Evolutionary conservation across 2,888 invertebrate species (phyloP), one percentile per base, ranked within the genome.

Genomic region (Pherbina coryleti): DNA sequence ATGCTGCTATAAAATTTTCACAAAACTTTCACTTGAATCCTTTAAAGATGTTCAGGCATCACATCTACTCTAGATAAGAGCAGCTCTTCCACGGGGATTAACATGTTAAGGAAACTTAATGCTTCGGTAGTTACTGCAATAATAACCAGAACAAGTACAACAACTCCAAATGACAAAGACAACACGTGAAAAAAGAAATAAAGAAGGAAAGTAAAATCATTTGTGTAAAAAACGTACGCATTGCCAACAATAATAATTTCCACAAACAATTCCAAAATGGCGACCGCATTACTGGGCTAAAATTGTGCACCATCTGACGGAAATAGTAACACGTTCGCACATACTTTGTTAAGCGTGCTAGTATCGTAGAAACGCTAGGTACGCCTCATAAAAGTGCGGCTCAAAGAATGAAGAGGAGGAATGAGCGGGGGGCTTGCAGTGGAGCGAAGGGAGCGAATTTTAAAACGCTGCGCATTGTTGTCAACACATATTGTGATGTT

Each of bases 301-400:
- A 53, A 53, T 70, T 70, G 25, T 31, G 53, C 53, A 28, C 70
- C 70, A 70, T 34, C 70, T 70, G 70, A 19, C 51, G 70, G 53
- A 53, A 70, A 70, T 51, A 25, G 53, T 53, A 70, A 70, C 70
- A 70, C 70, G 51, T 70, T 70, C 55, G 53, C 70, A 70, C 70
- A 53, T 70, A 53, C 70, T 53, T 53, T 25, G 25, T 14, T 37
- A 22, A 37, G 66, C 37, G 66, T 66, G 66, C n/a, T 11, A n/a
- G n/a, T 22, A 44, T 11, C 11, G 44, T 37, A 37, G 19, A 34
- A 37, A 9, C 17, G 57, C n/a, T 22, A 7, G 25, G 57, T 22
- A 2, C 19, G 57, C 19, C 22, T 9, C 9, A 9, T 8, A 5
- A 57, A 25, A 25, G 57, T 1, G 57, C 3, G 55, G 55, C 11